Base-by-base conservation (phyloP, 2,113 vertebrate genomes). In the Chaenocephalus aceratus region DNA sequence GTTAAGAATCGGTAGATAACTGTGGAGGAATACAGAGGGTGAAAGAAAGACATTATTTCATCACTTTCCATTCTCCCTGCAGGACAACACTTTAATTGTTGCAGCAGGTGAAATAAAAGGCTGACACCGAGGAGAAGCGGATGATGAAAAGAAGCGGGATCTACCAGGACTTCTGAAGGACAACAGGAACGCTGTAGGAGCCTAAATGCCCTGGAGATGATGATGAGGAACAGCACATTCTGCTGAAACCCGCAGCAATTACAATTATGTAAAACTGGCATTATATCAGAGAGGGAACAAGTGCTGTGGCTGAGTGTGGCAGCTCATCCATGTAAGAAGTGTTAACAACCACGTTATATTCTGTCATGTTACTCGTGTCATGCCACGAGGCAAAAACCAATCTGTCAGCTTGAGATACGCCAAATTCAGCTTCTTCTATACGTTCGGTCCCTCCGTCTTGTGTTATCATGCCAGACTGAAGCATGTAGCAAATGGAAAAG, bases 151-250 rank as follows among this genome's bases (percentile, higher is more conserved):
- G 54, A 10, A 65, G 57, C 10, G 13, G 21, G 53, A 63, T 65
- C 41, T 60, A 53, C 51, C 54, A 72, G 83, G 83, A 60, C 74
- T 85, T 86, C 54, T 89, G 88, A 92, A 92, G 92, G 89, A 84
- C 90, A 85, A 80, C 57, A 57, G 49, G 70, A 90, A 85, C 10
- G 67, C 85, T 90, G 64, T 48, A 59, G 71, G 77, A 76, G 72
- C 72, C 76, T 77, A 6, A 64, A 80, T 51, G 48, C 88, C 75
- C 81, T 48, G 70, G 76, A 89, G 90, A 85, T 48, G 36, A 26
- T 69, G 71, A 34, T 41, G 62, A 49, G 23, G 48, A 87, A 58
- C 48, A 72, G 56, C 46, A 66, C 36, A 53, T 26, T 72, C 57
- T 52, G 36, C 21, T 75, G 4, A 71, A 72, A 77, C n/a, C 14